phyloP scores from a whole-genome alignment of 2,113 vertebrate genomes.

The Vulpes ferrilata region DNA sequence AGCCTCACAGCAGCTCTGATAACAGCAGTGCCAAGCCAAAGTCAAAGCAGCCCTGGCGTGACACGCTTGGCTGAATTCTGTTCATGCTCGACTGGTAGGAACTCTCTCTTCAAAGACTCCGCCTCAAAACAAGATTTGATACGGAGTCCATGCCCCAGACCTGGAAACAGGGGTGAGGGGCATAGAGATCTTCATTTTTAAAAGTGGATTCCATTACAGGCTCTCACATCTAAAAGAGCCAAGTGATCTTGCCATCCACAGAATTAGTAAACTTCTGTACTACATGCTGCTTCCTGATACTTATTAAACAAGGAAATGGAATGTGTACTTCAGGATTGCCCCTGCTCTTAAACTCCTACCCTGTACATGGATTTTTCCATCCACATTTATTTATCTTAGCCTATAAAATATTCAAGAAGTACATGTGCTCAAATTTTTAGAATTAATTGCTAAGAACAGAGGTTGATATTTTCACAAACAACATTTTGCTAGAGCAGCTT shows the following conservation, averaged over 20 bases:
- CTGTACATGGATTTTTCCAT: not conserved
- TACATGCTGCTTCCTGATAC: constrained; percentile 39
- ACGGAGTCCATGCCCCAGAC: not conserved
- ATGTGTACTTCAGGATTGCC: not conserved
- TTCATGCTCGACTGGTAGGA: constrained; percentile 10
- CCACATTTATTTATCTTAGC: not conserved
- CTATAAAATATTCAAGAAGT: constrained; percentile 26
- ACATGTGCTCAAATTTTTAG: not conserved
- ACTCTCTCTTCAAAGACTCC: constrained; percentile 10
- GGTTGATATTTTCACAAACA: not conserved
- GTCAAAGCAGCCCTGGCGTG: constrained; percentile 89
- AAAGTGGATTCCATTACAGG: constrained; percentile 50
- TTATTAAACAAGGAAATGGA: constrained; percentile 49
- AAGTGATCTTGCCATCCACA: not conserved
- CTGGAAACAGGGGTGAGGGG: not conserved
- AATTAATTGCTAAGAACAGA: not conserved
- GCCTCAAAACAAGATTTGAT: not conserved
- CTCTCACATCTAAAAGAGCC: not conserved
- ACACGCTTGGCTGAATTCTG: constrained; percentile 88
- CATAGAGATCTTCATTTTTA: constrained; percentile 1
- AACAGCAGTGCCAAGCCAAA: constrained; percentile 78
- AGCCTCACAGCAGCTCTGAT: not conserved
- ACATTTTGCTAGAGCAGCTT: not conserved
- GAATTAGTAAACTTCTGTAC: constrained; percentile 60
- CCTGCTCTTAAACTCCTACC: not conserved